A percentile compares a stretch with the other conserved stretches of the same genome.
phyloP scores from a whole-genome alignment of 2,888 invertebrate genomes.

The Callimorpha dominula region DNA sequence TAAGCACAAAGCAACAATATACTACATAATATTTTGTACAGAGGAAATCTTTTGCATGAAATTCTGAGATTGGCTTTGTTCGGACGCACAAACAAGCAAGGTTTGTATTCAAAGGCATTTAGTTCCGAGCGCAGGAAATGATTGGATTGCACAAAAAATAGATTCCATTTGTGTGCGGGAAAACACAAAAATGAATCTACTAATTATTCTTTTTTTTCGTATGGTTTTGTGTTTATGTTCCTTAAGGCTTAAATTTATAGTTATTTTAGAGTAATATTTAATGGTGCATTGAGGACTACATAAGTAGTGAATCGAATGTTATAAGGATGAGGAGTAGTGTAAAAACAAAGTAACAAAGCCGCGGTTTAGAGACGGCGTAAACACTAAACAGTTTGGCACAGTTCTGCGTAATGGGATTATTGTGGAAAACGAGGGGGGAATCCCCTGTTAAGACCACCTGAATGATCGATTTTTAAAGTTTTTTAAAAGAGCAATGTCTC shows the following conservation, averaged over 20 bases:
- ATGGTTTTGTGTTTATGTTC: not conserved
- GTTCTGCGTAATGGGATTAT: too few relatives aligned
- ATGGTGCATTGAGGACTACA: not conserved
- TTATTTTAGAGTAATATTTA: not conserved
- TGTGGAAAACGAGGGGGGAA: too few relatives aligned
- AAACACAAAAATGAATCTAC: not conserved
- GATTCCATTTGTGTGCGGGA: conserved; percentile 31
- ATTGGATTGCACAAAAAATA: conserved; percentile 61
- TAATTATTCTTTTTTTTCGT: not conserved
- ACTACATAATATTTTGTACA: conserved; percentile 73
- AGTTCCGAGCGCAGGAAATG: conserved; percentile 55
- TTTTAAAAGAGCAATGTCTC: too few relatives aligned
- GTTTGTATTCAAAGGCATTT: conserved; percentile 72
- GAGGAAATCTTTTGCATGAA: conserved; percentile 74
- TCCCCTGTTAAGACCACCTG: too few relatives aligned
- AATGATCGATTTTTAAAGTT: too few relatives aligned
- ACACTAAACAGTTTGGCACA: too few relatives aligned
- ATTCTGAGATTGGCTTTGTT: conserved; percentile 79
- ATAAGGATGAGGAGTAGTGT: too few relatives aligned
- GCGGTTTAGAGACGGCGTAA: too few relatives aligned
- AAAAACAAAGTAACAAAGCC: too few relatives aligned
- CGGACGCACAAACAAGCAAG: conserved; percentile 74
- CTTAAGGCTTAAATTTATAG: not conserved
- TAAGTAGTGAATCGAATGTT: too few relatives aligned
- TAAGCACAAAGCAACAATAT: conserved; percentile 74